phyloP scores from a whole-genome alignment of 2,797 vertebrate genomes.

The Hipposideros larvatus region DNA sequence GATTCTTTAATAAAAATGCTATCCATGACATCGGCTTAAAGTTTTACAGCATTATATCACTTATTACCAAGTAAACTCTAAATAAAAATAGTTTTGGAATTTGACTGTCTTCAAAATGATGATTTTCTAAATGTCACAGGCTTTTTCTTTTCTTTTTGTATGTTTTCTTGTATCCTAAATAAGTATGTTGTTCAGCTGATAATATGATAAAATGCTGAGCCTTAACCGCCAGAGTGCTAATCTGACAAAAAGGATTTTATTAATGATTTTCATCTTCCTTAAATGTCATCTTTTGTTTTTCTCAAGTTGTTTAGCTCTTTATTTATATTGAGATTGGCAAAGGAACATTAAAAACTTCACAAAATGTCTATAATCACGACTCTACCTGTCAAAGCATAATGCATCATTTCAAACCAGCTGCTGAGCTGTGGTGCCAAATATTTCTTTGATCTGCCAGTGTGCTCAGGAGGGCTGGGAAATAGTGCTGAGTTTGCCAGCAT shows the following conservation, averaged over 20 bases:
- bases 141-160: neutral
- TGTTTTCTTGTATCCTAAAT: constrained; percentile 37
- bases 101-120: neutral
- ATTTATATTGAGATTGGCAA: neutral
- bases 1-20: constrained; percentile 21
- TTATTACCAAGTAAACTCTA: constrained; percentile 51
- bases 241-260: constrained; percentile 21
- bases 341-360: neutral
- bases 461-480: neutral
- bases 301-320: neutral
- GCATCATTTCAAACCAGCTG: neutral
- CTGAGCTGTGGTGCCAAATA: neutral
- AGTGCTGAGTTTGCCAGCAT: neutral
- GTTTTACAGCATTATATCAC: constrained; percentile 44
- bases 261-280: neutral
- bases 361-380: neutral
- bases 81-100: neutral
- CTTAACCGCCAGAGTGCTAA: neutral
- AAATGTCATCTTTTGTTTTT: neutral
- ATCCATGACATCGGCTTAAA: constrained; percentile 28
- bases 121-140: neutral
- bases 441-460: neutral
- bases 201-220: neutral
- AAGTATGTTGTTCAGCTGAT: neutral
- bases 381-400: neutral